These are phyloP conservation scores for Biston stratarius DNA, from an alignment of 2,888 invertebrate genomes.

Conservation along the genomic window DNA sequence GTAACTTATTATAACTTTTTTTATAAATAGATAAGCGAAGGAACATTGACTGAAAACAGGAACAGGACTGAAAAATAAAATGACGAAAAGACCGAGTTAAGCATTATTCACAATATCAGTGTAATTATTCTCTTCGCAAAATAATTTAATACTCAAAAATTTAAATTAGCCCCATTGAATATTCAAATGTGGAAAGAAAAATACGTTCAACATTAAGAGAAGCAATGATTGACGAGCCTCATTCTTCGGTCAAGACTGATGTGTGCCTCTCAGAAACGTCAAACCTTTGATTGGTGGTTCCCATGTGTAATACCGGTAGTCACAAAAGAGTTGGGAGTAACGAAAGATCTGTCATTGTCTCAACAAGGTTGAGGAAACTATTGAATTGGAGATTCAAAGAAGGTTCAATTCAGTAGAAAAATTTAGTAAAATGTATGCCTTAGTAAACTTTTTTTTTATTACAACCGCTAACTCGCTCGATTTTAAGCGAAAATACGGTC, in stretches of 20 bases:
- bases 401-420: background rate
- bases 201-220: constrained; percentile 52
- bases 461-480: no score
- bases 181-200: constrained; percentile 67
- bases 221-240: constrained; percentile 76
- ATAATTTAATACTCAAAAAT: constrained; percentile 52
- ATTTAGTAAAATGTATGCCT: no score
- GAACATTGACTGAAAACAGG: no score
- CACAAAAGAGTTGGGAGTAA: constrained; percentile 56
- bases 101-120: constrained; percentile 43
- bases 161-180: constrained; percentile 71
- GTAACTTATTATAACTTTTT: no score
- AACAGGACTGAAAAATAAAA: background rate
- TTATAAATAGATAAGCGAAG: background rate
- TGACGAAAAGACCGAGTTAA: background rate
- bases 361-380: constrained; percentile 71
- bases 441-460: no score
- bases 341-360: constrained; percentile 75
- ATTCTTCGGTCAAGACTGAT: constrained; percentile 67
- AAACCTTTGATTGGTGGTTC: constrained; percentile 82
- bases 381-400: constrained; percentile 39
- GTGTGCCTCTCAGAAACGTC: constrained; percentile 77
- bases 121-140: constrained; percentile 24
- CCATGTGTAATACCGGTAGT: constrained; percentile 86
- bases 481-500: no score